A percentile compares a stretch with the other conserved stretches of the same genome.
Evolutionary conservation across 2,888 invertebrate genomes (phyloP).

Genomic region (Pollenia labialis): DNA sequence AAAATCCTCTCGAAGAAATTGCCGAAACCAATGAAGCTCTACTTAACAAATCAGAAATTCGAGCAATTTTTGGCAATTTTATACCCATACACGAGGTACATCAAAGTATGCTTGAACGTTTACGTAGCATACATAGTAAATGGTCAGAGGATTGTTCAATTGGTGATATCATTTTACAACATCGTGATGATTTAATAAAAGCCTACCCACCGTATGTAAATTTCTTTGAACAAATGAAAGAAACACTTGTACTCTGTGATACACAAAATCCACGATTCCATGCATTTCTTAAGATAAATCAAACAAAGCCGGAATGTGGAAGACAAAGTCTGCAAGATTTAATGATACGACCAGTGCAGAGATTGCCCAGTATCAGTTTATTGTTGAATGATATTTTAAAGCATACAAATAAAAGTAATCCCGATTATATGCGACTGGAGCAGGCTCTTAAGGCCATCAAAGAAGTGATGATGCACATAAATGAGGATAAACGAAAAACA

Average conservation of each 20-base stretch:
- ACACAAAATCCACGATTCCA: conserved; percentile 97
- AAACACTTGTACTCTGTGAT: conserved; percentile 95
- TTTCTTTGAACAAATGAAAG: conserved; percentile 98
- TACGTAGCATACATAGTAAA: conserved; percentile 84
- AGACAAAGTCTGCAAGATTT: conserved; percentile 97
- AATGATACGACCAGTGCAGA: conserved; percentile 98
- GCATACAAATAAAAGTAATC: conserved; percentile 93
- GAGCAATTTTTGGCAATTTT: conserved; percentile 97
- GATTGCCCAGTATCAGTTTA: conserved; percentile 97
- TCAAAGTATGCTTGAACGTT: conserved; percentile 88
- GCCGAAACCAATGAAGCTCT: conserved; percentile 90
- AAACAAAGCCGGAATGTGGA: conserved; percentile 97
- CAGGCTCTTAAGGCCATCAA: conserved; percentile 94
- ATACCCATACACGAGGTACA: conserved; percentile 97
- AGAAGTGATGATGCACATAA: conserved; percentile 97
- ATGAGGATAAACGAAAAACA: conserved; percentile 98
- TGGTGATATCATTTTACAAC: conserved; percentile 94
- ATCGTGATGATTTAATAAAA: conserved; percentile 94
- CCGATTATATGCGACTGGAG: conserved; percentile 93
- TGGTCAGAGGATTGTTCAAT: conserved; percentile 96
- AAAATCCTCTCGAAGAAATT: conserved; percentile 95
- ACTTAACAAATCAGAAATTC: conserved; percentile 95
- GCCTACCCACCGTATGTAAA: conserved; percentile 99
- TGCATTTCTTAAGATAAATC: conserved; percentile 98
- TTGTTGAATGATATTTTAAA: conserved; percentile 97